Base-by-base conservation (phyloP, 2,888 invertebrate species). In the Drosophila antonietae region DNA sequence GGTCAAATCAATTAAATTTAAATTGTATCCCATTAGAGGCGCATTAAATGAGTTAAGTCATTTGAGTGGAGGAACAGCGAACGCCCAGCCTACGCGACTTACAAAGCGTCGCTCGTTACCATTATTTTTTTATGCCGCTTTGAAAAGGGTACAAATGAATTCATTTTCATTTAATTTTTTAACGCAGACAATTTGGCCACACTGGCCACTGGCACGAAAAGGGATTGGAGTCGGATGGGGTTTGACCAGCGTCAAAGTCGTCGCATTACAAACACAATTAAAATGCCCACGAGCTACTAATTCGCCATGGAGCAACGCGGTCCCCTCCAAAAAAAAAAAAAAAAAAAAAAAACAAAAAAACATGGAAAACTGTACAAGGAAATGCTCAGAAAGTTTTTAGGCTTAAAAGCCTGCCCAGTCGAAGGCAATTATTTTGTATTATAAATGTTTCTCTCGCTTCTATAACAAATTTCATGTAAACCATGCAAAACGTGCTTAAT, bases 261-360 rank as follows among this genome's bases (percentile, higher is more conserved):
- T 66, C 80, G 73, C 72, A 80, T 78, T 80, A 76, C 81, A 76
- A 78, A 83, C 81, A 82, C 88, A 88, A 87, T 87, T 88, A 88
- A 87, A 87, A 87, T 84, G 84, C 87, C 88, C 87, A 88, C 82
- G 87, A 88, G 88, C 82, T 85, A 88, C 86, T 86, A 85, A 88
- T 85, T 85, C 88, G 81, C 72, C 84, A 80, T 78, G 80, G 79
- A 83, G 59, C 73, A 68, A 62, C 58, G 49, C 70, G 47, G 58
- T 12, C 62, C 52, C 41, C 2, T 15, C 7, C 7, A 59, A 28
- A n/a, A 28, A 47, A 31, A 47, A 14, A 14, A 2, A 33, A 33
- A 6, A 6, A n/a, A n/a, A n/a, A n/a, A n/a, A 59, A 28, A n/a
- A 28, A 47, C n/a, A 47, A 14, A 14, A 18, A 49, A 31, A 14